These are phyloP conservation scores for Eledona agricola DNA, from an alignment of 2,888 invertebrate genomes.

Conservation along the genomic window DNA sequence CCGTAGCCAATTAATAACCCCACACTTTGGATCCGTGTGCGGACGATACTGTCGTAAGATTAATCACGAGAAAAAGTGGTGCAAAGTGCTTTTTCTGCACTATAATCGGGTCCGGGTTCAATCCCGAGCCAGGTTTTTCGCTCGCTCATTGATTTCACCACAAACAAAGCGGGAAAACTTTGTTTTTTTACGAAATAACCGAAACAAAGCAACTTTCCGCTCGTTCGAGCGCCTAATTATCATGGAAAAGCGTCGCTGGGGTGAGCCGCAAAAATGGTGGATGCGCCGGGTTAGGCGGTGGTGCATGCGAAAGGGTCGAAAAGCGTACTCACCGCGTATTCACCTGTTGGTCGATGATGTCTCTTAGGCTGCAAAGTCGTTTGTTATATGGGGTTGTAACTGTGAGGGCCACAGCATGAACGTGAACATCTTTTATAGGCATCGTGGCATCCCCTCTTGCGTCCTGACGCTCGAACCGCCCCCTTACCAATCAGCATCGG, in stretches of 20 bases:
- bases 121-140: no score
- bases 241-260: constrained; percentile 1
- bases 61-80: no score
- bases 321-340: constrained; percentile 28
- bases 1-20: no score
- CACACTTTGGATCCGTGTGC: no score
- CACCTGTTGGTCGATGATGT: constrained; percentile 33
- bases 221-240: constrained; percentile 1
- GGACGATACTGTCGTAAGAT: no score
- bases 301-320: constrained; percentile 1
- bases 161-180: constrained; percentile 8
- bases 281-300: constrained; percentile 24
- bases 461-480: constrained; percentile 45
- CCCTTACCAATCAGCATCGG: constrained; percentile 41
- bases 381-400: constrained; percentile 42
- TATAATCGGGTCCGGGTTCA: no score
- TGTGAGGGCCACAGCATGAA: constrained; percentile 44
- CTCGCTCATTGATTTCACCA: not conserved
- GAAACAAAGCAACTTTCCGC: constrained; percentile 8
- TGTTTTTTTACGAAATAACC: constrained; percentile 11
- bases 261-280: constrained; percentile 26
- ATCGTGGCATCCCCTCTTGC: constrained; percentile 39
- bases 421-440: constrained; percentile 48
- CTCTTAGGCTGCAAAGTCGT: constrained; percentile 29
- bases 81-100: no score